Percentiles rank a stretch among this genome's conserved stretches.
These are phyloP conservation scores for Rhizoglyphus robini DNA, from an alignment of 1,140 invertebrate genomes.

Conservation along the genomic window DNA sequence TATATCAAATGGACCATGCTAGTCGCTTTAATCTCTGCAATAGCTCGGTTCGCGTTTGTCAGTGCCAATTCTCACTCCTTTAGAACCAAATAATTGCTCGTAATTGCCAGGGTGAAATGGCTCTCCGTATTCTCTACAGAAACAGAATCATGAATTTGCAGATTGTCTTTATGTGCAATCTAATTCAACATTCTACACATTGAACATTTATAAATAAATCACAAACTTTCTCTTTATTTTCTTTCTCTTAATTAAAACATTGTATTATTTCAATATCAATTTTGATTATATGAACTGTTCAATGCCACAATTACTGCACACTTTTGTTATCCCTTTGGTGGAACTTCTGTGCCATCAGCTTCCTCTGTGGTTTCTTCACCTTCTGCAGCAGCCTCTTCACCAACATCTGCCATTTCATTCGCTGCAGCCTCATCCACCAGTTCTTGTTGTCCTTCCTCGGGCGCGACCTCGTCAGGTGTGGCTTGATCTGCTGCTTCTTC, in stretches of 20 bases:
- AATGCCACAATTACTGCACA: no score
- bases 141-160: not conserved
- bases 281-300: not conserved
- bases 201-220: not conserved
- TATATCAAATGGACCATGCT: no score
- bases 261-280: not conserved
- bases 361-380: not conserved
- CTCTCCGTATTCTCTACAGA: no score
- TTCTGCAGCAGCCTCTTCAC: not conserved
- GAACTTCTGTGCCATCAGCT: not conserved
- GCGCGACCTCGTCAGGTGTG: not conserved
- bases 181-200: not conserved
- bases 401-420: not conserved
- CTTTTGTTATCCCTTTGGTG: no score
- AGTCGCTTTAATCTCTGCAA: no score
- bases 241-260: no score
- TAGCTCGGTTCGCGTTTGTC: no score
- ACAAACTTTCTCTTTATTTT: no score
- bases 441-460: not conserved
- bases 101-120: no score
- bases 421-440: not conserved
- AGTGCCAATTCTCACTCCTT: no score
- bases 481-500: not conserved
- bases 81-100: no score
- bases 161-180: not conserved